phyloP scores from a whole-genome alignment of 2,797 vertebrate genomes.

The Pteropus rufus region DNA sequence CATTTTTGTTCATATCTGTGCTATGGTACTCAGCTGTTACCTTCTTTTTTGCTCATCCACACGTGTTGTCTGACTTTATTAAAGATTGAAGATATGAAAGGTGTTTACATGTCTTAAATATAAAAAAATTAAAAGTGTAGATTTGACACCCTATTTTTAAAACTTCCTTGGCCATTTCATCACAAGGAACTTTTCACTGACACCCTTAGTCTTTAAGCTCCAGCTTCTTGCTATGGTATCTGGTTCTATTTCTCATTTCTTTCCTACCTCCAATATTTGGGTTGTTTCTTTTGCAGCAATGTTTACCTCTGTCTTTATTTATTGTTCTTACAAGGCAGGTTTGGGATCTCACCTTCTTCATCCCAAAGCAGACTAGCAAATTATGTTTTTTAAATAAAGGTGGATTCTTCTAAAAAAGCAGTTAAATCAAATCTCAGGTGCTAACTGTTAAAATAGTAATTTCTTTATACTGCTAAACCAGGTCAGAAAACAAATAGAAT shows the following conservation, averaged over 20 bases:
- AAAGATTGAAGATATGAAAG: background rate
- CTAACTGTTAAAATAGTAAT: constrained; percentile 7
- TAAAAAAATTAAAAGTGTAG: background rate
- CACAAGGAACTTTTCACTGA: background rate
- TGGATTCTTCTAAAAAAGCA: background rate
- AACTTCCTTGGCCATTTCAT: background rate
- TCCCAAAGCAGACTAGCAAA: background rate
- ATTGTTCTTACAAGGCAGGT: background rate
- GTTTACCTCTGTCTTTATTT: constrained; percentile 5
- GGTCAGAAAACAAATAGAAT: background rate
- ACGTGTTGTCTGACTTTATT: background rate
- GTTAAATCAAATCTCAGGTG: background rate
- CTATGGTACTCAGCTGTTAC: background rate
- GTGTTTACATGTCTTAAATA: background rate
- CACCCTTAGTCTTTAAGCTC: background rate
- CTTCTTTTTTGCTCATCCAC: background rate
- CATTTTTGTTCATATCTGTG: background rate
- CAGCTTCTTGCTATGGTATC: background rate
- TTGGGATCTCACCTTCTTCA: background rate
- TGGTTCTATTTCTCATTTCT: background rate
- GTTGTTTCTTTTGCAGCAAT: background rate
- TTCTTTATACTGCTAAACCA: background rate
- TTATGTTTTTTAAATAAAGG: background rate
- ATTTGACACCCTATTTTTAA: background rate
- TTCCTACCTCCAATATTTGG: background rate